phyloP scores from a whole-genome alignment of 2,888 invertebrate genomes.

The Eupithecia abbreviata region DNA sequence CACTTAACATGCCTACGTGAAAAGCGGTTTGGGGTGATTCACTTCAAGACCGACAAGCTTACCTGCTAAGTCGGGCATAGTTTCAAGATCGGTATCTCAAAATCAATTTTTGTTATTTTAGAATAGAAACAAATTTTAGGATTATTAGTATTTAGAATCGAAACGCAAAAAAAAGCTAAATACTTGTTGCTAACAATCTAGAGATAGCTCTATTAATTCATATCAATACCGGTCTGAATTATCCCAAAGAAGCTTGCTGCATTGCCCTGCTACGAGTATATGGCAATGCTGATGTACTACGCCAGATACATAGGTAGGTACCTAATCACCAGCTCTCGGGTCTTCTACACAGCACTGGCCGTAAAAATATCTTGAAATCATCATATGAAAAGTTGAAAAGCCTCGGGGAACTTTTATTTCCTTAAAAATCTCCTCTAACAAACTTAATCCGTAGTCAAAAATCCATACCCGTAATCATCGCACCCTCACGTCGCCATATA shows the following conservation, averaged over 20 bases:
- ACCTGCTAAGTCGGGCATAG: background rate
- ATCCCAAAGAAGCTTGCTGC: background rate
- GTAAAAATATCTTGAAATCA: background rate
- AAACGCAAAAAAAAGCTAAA: no score
- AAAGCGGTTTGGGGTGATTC: background rate
- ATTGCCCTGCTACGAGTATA: background rate
- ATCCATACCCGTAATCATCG: slow-evolving; percentile 1
- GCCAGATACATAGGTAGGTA: no score
- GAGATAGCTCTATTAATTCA: background rate
- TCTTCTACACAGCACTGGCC: background rate
- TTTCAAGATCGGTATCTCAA: background rate
- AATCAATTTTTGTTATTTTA: background rate
- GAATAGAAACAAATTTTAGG: background rate
- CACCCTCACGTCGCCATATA: background rate
- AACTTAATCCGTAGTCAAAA: background rate
- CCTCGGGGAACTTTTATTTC: background rate
- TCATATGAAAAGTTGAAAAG: background rate
- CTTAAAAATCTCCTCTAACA: background rate
- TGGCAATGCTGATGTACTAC: background rate
- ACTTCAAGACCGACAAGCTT: background rate
- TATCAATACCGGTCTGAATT: no score
- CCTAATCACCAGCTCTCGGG: background rate
- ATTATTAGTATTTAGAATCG: background rate
- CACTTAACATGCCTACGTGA: background rate
- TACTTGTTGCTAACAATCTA: background rate